Evolutionary conservation across 2,888 invertebrate genomes (phyloP), one percentile per base, ranked within the genome.

Genomic region (Dynastes grantii): DNA sequence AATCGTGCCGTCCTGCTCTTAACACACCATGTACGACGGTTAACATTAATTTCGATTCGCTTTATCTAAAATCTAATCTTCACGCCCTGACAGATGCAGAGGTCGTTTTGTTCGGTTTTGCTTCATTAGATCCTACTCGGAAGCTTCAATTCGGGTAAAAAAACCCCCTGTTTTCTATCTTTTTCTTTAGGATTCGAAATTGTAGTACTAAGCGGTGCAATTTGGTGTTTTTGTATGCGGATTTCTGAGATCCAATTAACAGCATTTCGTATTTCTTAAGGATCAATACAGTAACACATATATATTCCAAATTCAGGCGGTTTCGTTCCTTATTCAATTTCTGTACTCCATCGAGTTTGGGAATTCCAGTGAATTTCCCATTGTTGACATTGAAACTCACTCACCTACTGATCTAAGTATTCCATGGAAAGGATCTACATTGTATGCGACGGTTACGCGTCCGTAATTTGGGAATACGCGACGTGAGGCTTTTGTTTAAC

Each of bases 11-110:
- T 29, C 13, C 13, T 63, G 32, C 32, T 16, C 27, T 68, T 68
- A 68, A 13, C 68, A 68, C 49, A 49, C 49, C 51, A 51, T 68
- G 53, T 68, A 29, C 53, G 29, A 32, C 68, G 51, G 27, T 68
- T 51, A 68, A 27, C 68, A 68, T 51, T 68, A 68, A 68, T 68
- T 51, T 68, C 68, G 27, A 51, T 68, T 13, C 68, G 51, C 11
- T 29, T 53, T 68, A 68, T 68, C 68, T 68, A 27, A 68, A 68
- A 68, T 68, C 51, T 51, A 51, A 68, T 68, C 68, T 68, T 68
- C 22, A 68, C 51, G 51, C 53, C 49, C 51, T n/a, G 29, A 68
- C 53, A 51, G 51, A 68, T n/a, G 49, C 29, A 68, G 27, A 68
- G 68, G 51, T 51, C 68, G 51, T 51, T 68, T 29, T 51, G 29